Base-by-base conservation (phyloP, 2,113 vertebrate species). In the Egretta garzetta region DNA sequence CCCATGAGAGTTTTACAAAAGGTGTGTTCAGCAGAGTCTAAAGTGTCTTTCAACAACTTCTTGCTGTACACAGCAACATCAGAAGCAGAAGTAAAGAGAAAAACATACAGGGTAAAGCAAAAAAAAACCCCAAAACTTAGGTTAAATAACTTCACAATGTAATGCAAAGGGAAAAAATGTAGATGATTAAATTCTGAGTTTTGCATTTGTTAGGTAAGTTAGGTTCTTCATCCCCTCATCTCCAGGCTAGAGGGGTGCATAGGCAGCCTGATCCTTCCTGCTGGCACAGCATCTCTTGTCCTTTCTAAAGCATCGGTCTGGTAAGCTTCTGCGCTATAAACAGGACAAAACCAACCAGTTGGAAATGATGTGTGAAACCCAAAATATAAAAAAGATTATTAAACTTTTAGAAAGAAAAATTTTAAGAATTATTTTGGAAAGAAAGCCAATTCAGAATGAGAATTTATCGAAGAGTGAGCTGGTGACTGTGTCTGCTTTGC, bases 61-160 rank as follows among this genome's bases (percentile, higher is more conserved):
- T 17, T 10, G 17, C 10, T 2, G 28, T 19, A 4, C 1, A 2
- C 0, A 1, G 55, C 55, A 33, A 19, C 0, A 15, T 13, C 33
- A 28, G 32, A 18, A 1, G 1, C 13, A 49, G 52, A 4, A 75
- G 4, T 12, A 12, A 53, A 11, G 43, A 35, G 53, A 26, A 2
- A 32, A n/a, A 75, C 60, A 24, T 21, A 27, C 0, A 1, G 41
- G 23, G 14, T 39, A 49, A 62, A 58, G 17, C 3, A 17, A 27
- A 30, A 27, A 30, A 55, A 52, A 20, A 60, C 5, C 3, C 12
- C 14, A 5, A 16, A 17, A 10, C 16, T 32, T 19, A 9, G 27
- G 43, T 21, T 43, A 30, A 56, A 66, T 6, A 11, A 26, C 56
- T 23, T 12, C 17, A 26, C 26, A 10, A 49, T 26, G 3, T 13